Conservation (phyloP, 2,113 vertebrate genomes). For the Camelus bactrianus region DNA sequence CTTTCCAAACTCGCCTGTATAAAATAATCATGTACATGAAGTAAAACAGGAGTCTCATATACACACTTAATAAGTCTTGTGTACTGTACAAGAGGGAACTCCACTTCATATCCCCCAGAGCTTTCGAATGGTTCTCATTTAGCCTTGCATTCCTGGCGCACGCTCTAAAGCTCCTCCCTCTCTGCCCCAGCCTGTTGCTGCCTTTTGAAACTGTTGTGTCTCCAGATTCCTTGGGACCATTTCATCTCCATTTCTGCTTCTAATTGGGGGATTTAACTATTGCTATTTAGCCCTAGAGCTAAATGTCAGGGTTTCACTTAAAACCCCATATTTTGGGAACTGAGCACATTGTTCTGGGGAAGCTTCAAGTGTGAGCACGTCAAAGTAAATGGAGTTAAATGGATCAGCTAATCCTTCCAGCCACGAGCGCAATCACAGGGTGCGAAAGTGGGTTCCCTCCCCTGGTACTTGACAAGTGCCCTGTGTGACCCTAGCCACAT, state of each 20-base stretch:
- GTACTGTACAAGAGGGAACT: conserved; percentile 89
- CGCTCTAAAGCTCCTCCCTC: conserved; percentile 86
- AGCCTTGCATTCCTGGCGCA: conserved; percentile 84
- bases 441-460: not conserved
- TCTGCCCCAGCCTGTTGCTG: conserved; percentile 74
- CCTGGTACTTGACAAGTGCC: not conserved
- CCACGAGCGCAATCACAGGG: not conserved
- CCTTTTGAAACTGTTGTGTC: conserved; percentile 74
- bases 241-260: conserved; percentile 72
- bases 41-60: conserved; percentile 90
- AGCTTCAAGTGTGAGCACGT: conserved; percentile 11
- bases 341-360: not conserved
- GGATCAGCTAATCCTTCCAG: conserved; percentile 8
- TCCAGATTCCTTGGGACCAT: conserved; percentile 61
- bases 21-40: conserved; percentile 92
- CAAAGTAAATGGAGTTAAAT: conserved; percentile 25
- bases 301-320: conserved; percentile 68
- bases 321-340: conserved; percentile 71
- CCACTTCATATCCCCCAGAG: conserved; percentile 88
- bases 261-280: conserved; percentile 40
- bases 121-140: conserved; percentile 89
- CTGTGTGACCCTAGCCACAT: not conserved
- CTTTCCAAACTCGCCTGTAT: conserved; percentile 90
- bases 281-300: conserved; percentile 69
- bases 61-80: conserved; percentile 91